Evolutionary conservation across 2,797 vertebrate genomes (phyloP), one percentile per base, ranked within the genome.

Genomic region (Amazona finschi): DNA sequence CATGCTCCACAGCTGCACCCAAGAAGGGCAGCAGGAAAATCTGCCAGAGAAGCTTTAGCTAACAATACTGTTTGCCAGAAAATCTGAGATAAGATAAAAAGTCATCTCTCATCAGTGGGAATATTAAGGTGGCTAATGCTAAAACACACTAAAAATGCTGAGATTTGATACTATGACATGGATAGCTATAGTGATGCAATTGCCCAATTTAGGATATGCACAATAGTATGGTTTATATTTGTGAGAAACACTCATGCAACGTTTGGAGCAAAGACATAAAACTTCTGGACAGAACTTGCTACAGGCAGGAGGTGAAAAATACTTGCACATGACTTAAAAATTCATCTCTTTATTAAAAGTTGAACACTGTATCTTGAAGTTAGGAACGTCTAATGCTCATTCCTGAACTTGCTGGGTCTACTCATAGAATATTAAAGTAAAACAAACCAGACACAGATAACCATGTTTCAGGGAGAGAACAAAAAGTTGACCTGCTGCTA

Each of bases 181-280:
- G 66, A 72, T 55, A 79, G 38, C 57, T 92, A 87, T 15, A 55
- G 47, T 39, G 46, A 96, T 46, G 53, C 64, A 91, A 91, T 87
- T 65, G 31, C 82, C 72, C 78, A 88, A 93, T 89, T 97, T 92
- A 95, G 94, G 89, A 93, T 91, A 92, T 97, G 84, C 88, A 96
- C 87, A 91, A 83, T 57, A 95, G 47, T 66, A 83, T 31, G 19
- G 41, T 89, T 97, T 89, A 49, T 13, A 61, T 87, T 88, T 71
- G 67, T 84, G 64, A 95, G 88, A 96, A 90, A 91, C 15, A 41
- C 78, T 95, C 75, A 74, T 94, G 87, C 62, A 96, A 90, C 79
- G 50, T 88, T 95, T 82, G 24, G 52, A 80, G 46, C 78, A 96
- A 87, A 96, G 89, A 71, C 66, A 94, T 31, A 73, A 94, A 95